Evolutionary conservation across 2,888 invertebrate genomes (phyloP).

Genomic region (Margaritifera margaritifera): DNA sequence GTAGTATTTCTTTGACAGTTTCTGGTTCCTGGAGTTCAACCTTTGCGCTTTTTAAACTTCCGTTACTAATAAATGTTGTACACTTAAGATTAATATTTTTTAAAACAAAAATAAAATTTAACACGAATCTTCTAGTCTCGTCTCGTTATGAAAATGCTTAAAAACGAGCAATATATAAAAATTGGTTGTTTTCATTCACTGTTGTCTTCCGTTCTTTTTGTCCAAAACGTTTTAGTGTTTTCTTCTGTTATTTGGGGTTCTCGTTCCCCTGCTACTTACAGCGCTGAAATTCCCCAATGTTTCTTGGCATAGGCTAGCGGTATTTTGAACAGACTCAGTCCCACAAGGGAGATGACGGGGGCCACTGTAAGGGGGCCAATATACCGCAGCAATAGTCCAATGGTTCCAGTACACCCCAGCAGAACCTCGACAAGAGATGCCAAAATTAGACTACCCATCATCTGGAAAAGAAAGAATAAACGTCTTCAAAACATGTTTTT

Average conservation of each 20-base stretch:
- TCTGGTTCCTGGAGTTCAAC: too few relatives aligned
- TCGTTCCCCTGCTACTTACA: constrained; percentile 76
- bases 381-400: constrained; percentile 55
- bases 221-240: too few relatives aligned
- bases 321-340: constrained; percentile 86
- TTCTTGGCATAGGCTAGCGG: constrained; percentile 84
- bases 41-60: too few relatives aligned
- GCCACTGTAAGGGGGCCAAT: constrained; percentile 88
- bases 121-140: too few relatives aligned
- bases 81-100: too few relatives aligned
- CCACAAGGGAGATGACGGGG: constrained; percentile 87
- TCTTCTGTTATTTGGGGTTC: background rate
- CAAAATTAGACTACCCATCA: constrained; percentile 35
- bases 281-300: constrained; percentile 86
- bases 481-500: background rate
- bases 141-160: too few relatives aligned
- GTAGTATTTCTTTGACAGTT: too few relatives aligned
- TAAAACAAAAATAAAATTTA: too few relatives aligned
- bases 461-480: constrained; percentile 18
- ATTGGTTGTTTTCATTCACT: too few relatives aligned
- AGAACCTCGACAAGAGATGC: constrained; percentile 39
- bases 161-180: too few relatives aligned
- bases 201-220: too few relatives aligned
- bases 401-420: constrained; percentile 38
- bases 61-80: too few relatives aligned